phyloP scores from a whole-genome alignment of 2,113 vertebrate species.

The Amazona guildingii region DNA sequence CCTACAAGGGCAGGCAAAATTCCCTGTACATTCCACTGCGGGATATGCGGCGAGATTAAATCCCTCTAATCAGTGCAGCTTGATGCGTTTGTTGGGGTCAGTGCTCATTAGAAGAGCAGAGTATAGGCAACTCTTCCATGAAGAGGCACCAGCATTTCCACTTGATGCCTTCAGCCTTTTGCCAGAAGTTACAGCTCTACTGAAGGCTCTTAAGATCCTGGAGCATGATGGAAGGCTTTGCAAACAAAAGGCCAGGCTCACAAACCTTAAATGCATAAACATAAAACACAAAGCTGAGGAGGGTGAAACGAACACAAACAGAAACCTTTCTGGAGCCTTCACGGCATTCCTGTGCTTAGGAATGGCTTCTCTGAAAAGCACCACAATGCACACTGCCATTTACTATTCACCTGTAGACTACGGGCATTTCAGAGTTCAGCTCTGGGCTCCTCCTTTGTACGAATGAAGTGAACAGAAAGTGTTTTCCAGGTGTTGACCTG shows the following conservation, averaged over 20 bases:
- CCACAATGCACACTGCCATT: neutral
- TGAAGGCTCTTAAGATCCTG: neutral
- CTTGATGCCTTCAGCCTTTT: neutral
- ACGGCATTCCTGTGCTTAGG: neutral
- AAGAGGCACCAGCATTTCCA: neutral
- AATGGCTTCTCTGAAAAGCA: neutral
- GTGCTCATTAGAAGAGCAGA: neutral
- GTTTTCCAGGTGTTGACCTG: slow-evolving; percentile 22
- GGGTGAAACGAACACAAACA: neutral
- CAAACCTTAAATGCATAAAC: neutral
- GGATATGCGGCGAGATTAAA: neutral
- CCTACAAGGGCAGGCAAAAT: neutral
- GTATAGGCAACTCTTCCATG: neutral
- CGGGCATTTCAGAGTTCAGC: neutral
- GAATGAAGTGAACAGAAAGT: neutral
- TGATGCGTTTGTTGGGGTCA: rapidly evolving
- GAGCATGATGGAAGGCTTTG: neutral
- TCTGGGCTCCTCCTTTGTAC: neutral
- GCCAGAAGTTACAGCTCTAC: neutral
- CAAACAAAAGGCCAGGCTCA: neutral
- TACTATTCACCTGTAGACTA: neutral
- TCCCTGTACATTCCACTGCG: neutral
- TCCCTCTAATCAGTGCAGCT: neutral
- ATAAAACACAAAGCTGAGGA: neutral
- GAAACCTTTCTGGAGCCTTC: neutral